Conservation (phyloP, 1,140 invertebrate genomes). For the Panagrolaimus sp. region DNA sequence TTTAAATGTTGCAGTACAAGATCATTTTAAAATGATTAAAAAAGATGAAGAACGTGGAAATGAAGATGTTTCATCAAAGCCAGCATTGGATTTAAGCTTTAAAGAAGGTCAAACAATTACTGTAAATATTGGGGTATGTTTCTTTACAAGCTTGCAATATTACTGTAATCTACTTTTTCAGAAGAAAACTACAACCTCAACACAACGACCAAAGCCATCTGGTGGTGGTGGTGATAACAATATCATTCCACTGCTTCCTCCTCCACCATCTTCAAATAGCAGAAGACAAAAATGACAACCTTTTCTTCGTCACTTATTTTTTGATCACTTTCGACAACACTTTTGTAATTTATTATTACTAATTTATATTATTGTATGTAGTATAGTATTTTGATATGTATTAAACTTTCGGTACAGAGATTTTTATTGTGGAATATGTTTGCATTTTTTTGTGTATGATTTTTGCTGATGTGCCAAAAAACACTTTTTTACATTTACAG, state of each 20-base stretch:
- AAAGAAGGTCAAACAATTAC: constrained; percentile 58
- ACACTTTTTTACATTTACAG: too few relatives aligned
- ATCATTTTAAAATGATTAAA: constrained; percentile 50
- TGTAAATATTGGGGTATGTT: constrained; percentile 53
- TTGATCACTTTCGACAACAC: too few relatives aligned
- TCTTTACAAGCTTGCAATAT: constrained; percentile 15
- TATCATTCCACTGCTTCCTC: constrained; percentile 48
- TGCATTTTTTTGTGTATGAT: too few relatives aligned
- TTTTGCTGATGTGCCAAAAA: too few relatives aligned
- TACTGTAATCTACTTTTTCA: constrained; percentile 19
- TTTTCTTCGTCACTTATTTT: too few relatives aligned
- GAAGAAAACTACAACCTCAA: constrained; percentile 27
- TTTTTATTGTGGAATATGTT: too few relatives aligned
- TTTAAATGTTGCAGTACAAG: constrained; percentile 76
- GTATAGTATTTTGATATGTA: too few relatives aligned
- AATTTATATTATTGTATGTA: too few relatives aligned
- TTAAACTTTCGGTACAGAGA: too few relatives aligned
- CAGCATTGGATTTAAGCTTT: constrained; percentile 54
- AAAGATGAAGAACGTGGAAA: constrained; percentile 43
- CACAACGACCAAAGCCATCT: not conserved
- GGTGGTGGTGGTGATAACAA: constrained; percentile 15
- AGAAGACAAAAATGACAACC: not conserved
- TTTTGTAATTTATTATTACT: too few relatives aligned
- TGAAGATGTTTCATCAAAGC: constrained; percentile 26
- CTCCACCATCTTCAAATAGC: constrained; percentile 40